These are phyloP conservation scores for Drosophila nebulosa DNA, from an alignment of 1,140 invertebrate genomes.

Conservation along the genomic window DNA sequence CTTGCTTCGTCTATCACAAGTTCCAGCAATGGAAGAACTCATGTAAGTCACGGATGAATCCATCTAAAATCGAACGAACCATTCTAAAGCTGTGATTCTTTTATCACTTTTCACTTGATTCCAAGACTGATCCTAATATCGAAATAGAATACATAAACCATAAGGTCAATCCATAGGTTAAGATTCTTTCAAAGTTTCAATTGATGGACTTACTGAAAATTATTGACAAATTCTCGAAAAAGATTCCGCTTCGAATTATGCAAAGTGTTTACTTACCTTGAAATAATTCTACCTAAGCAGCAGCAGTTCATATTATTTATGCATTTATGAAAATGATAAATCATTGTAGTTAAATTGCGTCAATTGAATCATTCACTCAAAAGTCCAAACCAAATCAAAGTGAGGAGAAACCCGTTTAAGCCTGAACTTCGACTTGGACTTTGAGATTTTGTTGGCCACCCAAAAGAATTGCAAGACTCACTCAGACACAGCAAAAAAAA, in stretches of 20 bases:
- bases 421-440: neutral
- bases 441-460: neutral
- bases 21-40: slow-evolving; percentile 86
- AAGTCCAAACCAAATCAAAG: neutral
- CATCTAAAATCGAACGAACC: neutral
- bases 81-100: too few relatives aligned
- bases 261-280: too few relatives aligned
- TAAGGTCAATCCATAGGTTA: too few relatives aligned
- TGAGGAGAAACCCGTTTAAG: neutral
- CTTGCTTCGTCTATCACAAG: slow-evolving; percentile 85
- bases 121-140: too few relatives aligned
- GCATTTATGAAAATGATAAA: neutral
- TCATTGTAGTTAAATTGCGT: neutral
- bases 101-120: too few relatives aligned
- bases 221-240: too few relatives aligned
- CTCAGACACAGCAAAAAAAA: slow-evolving; percentile 22
- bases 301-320: neutral
- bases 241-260: neutral
- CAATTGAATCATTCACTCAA: neutral
- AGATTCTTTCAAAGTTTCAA: too few relatives aligned
- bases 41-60: slow-evolving; percentile 81
- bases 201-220: too few relatives aligned
- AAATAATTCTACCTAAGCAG: neutral
- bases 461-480: neutral
- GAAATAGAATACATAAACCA: too few relatives aligned